These are phyloP conservation scores for Chionis minor DNA, from an alignment of 2,113 vertebrate species.

Conservation along the genomic window DNA sequence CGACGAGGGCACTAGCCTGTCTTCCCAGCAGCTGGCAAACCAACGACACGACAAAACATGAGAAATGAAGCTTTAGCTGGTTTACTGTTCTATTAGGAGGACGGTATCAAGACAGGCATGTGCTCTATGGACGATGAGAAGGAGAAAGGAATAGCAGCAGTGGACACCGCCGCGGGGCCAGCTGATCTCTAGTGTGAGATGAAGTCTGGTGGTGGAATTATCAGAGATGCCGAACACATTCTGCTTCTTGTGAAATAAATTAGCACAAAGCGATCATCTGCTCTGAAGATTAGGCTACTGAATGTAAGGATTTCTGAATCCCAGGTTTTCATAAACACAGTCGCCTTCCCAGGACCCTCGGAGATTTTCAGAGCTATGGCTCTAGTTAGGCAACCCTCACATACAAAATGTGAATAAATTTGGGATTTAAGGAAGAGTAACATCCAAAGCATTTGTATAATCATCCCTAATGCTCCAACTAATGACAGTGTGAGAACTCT, in stretches of 20 bases:
- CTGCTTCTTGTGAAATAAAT: background rate
- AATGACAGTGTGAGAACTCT: constrained; percentile 70
- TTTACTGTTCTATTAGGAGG: background rate
- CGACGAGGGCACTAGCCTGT: background rate
- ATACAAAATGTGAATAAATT: constrained; percentile 56
- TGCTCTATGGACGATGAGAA: background rate
- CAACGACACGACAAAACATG: fast-evolving
- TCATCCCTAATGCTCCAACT: constrained; percentile 62
- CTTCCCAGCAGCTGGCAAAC: background rate
- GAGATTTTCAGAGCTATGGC: constrained; percentile 9
- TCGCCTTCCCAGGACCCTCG: background rate
- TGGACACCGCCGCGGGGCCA: background rate
- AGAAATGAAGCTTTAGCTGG: background rate
- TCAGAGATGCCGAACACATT: background rate
- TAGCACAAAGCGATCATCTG: background rate
- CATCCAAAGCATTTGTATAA: constrained; percentile 69
- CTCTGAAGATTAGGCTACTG: background rate
- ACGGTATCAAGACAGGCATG: background rate
- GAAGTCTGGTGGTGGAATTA: background rate
- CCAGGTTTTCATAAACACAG: background rate
- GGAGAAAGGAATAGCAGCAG: background rate
- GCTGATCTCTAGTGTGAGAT: background rate
- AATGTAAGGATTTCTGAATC: background rate
- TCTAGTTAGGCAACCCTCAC: constrained; percentile 40
- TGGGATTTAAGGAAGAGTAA: constrained; percentile 68